These are phyloP conservation scores for Leistus spinibarbis DNA, from an alignment of 2,888 invertebrate species.

Conservation along the genomic window DNA sequence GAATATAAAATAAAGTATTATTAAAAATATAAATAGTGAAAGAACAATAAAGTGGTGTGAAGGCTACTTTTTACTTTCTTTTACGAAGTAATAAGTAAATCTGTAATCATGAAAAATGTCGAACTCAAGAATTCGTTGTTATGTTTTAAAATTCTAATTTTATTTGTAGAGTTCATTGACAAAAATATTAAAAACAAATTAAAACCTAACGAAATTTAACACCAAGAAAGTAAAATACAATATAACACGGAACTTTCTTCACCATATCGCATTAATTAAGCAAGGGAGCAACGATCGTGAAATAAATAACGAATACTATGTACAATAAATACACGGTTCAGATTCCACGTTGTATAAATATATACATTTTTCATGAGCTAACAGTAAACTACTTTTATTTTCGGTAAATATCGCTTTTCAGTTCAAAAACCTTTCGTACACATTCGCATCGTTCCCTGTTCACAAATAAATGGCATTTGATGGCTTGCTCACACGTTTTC, in stretches of 20 bases:
- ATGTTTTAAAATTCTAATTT: neutral
- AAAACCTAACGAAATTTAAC: neutral
- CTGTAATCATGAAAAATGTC: neutral
- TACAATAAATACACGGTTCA: neutral
- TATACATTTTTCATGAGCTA: slow-evolving; percentile 27
- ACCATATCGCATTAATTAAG: slow-evolving; percentile 23
- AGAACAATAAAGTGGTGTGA: no score
- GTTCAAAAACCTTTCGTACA: slow-evolving; percentile 15
- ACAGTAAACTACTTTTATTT: slow-evolving; percentile 31
- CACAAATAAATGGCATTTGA: neutral
- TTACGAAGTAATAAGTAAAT: no score
- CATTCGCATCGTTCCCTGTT: neutral
- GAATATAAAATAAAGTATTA: no score
- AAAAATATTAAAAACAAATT: neutral
- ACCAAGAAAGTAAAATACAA: slow-evolving; percentile 5
- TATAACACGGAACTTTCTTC: slow-evolving; percentile 25
- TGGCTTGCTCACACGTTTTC: neutral
- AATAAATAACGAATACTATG: slow-evolving; percentile 7
- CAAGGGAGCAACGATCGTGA: slow-evolving; percentile 22
- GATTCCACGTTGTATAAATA: slow-evolving; percentile 12
- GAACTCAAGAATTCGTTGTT: neutral
- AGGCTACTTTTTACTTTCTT: no score
- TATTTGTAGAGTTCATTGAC: neutral
- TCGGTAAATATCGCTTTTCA: slow-evolving; percentile 32
- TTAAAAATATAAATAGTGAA: no score